These are phyloP conservation scores for Cyrtodaria siliqua DNA, from an alignment of 2,888 invertebrate genomes.

Conservation along the genomic window DNA sequence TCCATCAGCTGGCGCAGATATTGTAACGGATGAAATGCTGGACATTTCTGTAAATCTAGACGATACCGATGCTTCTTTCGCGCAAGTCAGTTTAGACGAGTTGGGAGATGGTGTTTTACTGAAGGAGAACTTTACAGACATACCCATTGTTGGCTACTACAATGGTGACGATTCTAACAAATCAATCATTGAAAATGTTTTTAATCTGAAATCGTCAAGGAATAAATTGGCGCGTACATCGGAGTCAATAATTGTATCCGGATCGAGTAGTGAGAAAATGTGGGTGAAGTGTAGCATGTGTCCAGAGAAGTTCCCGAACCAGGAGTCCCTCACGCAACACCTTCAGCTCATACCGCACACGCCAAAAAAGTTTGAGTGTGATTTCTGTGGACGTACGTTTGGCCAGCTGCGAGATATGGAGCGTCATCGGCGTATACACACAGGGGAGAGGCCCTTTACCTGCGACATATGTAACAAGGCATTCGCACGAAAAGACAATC, in stretches of 20 bases:
- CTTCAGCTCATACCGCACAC: slow-evolving; percentile 38
- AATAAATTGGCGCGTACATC: slow-evolving; percentile 29
- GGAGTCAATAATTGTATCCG: slow-evolving; percentile 29
- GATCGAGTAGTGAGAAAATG: slow-evolving; percentile 36
- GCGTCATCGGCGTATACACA: slow-evolving; percentile 49
- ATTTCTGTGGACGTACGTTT: slow-evolving; percentile 56
- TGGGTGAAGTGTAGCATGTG: slow-evolving; percentile 52
- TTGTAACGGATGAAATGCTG: slow-evolving; percentile 18
- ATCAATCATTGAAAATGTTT: slow-evolving; percentile 25
- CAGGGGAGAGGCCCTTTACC: slow-evolving; percentile 47
- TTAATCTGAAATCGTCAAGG: slow-evolving; percentile 33
- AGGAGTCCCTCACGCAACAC: slow-evolving; percentile 39
- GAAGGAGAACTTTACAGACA: slow-evolving; percentile 39
- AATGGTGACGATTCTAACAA: slow-evolving; percentile 38
- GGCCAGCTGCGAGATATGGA: slow-evolving; percentile 49
- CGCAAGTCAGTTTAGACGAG: slow-evolving; percentile 52
- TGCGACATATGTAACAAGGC: slow-evolving; percentile 51
- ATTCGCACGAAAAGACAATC: slow-evolving; percentile 56
- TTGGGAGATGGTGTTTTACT: slow-evolving; percentile 43
- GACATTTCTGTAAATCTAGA: slow-evolving; percentile 37
- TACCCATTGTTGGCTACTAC: slow-evolving; percentile 40
- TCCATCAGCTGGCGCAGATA: neutral
- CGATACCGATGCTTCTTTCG: slow-evolving; percentile 40
- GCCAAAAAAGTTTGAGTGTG: slow-evolving; percentile 47
- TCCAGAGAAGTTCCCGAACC: slow-evolving; percentile 43